Percentiles rank a stretch among this genome's conserved stretches.
Conservation (phyloP, 2,797 vertebrate genomes). For the Zenarchopterus dispar region DNA sequence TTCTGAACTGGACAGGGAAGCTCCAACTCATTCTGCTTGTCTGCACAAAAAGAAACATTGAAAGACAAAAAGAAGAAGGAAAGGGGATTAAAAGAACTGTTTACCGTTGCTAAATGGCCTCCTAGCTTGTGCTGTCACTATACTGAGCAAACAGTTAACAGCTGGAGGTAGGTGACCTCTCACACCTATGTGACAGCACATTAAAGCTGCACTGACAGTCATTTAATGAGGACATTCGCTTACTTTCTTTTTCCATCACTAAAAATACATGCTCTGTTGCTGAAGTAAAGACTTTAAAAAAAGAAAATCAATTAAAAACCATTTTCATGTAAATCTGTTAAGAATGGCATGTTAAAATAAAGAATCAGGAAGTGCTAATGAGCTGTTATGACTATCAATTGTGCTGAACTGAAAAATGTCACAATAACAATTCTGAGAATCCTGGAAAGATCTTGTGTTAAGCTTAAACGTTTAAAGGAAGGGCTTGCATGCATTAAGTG, state of each 20-base stretch:
- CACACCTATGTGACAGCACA: slow-evolving; percentile 29
- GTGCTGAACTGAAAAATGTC: slow-evolving; percentile 23
- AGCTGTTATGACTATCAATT: slow-evolving; percentile 21
- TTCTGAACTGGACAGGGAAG: slow-evolving; percentile 94
- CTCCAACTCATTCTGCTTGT: slow-evolving; percentile 98
- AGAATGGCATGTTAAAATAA: background rate
- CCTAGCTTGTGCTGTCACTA: background rate
- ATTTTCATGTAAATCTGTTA: background rate
- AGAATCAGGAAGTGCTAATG: slow-evolving; percentile 6
- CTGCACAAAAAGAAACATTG: slow-evolving; percentile 68
- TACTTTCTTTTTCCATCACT: slow-evolving; percentile 7
- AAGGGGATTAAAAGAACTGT: background rate
- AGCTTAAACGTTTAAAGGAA: slow-evolving; percentile 22
- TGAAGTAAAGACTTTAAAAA: slow-evolving; percentile 1
- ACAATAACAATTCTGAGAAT: slow-evolving; percentile 54
- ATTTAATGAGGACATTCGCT: slow-evolving; percentile 38
- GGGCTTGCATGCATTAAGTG: slow-evolving; percentile 18
- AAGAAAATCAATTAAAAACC: background rate
- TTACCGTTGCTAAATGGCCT: background rate
- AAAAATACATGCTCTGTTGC: slow-evolving; percentile 9
- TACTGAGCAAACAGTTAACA: background rate
- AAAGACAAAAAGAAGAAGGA: background rate
- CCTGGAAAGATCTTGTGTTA: slow-evolving; percentile 27
- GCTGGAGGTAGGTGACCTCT: slow-evolving; percentile 21
- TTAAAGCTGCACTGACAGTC: slow-evolving; percentile 17